Evolutionary conservation across 2,888 invertebrate species (phyloP).

Genomic region (Therioaphis trifolii): DNA sequence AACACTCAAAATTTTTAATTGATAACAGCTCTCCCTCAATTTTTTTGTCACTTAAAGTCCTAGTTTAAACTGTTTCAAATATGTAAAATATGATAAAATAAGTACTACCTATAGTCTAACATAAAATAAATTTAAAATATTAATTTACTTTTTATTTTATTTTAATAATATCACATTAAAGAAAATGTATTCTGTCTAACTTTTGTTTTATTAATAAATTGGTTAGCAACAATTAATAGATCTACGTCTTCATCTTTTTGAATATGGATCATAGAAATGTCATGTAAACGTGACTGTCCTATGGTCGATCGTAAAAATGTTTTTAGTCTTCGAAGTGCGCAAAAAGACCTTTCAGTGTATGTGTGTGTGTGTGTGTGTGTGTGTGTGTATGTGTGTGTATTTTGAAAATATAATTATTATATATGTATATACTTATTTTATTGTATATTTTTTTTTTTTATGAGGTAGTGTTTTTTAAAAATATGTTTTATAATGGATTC

Average conservation of each 20-base stretch:
- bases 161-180: slow-evolving; percentile 21
- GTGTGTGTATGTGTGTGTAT: too few species aligned
- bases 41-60: too few species aligned
- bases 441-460: too few species aligned
- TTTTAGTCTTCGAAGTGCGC: background rate
- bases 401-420: too few species aligned
- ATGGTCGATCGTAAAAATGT: slow-evolving; percentile 15
- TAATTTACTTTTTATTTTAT: background rate
- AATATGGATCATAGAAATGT: slow-evolving; percentile 6
- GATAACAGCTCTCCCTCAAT: too few species aligned
- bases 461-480: too few species aligned
- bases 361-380: too few species aligned
- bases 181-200: slow-evolving; percentile 9
- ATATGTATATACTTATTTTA: too few species aligned
- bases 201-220: background rate
- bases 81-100: background rate
- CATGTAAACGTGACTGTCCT: slow-evolving; percentile 4
- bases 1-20: too few species aligned
- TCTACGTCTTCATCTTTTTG: slow-evolving; percentile 25
- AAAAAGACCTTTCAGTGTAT: slow-evolving; percentile 42
- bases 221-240: slow-evolving; percentile 15
- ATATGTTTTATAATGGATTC: too few species aligned
- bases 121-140: slow-evolving; percentile 17
- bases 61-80: background rate
- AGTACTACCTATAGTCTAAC: background rate